Base-by-base conservation (phyloP, 2,888 invertebrate genomes). In the Ptychoptera contaminata region DNA sequence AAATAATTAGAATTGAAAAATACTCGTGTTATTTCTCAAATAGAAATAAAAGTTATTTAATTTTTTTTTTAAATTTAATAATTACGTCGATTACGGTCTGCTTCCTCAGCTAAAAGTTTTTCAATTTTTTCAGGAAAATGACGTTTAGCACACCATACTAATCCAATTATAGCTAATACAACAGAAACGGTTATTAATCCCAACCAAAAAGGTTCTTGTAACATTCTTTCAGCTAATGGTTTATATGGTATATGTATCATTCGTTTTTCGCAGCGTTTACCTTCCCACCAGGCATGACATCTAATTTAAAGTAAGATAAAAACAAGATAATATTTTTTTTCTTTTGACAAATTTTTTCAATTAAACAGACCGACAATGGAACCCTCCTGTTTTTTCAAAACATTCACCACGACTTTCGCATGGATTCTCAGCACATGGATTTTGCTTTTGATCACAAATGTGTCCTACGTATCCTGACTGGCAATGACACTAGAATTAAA, bases 141-240 rank as follows among this genome's bases (percentile, higher is more conserved):
- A 42, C 86, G 68, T 59, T 85, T 84, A 52, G 85, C 82, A 60
- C 86, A 83, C 80, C 85, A 86, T 14, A 86, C 74, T 42, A 85
- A 67, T 12, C 84, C 85, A 51, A 87, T 82, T 49, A 82, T 72
- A 42, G 77, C 78, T 55, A 88, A 72, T 1, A 88, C 84, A 9
- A 80, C 75, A 55, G 82, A 79, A 1, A 90, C 86, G 0, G 87
- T 84, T 60, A 90, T 82, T 35, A 90, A 70, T 1, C 88, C 88
- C 37, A 90, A 69, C 88, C 88, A 88, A 63, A 90, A 88, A 0
- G 88, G 88, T 59, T 88, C 87, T 54, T 85, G 82, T 30, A 88
- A 68, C 81, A 90, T 83, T 23, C 84, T 69, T 53, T 85, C 77
- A 9, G 85, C 83, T 14, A 87, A 67, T 5, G 79, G 79, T 53